Conservation (phyloP, 23 tunicate species). For the Halocynthia aurantium region DNA sequence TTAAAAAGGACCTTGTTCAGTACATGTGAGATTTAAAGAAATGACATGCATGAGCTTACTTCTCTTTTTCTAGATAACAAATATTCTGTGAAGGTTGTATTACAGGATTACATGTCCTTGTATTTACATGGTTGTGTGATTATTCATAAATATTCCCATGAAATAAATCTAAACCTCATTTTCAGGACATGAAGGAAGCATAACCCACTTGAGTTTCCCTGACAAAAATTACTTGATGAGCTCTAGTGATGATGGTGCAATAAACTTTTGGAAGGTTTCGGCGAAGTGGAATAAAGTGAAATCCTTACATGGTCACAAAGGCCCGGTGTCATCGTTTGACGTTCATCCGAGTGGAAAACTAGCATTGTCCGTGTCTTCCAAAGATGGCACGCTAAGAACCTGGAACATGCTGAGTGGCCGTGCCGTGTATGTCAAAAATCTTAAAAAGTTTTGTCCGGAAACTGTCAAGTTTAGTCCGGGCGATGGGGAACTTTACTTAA, state of each 20-base stretch:
- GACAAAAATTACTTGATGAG: conserved; percentile 56
- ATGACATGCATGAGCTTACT: too few species aligned
- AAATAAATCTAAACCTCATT: neutral
- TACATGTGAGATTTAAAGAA: too few species aligned
- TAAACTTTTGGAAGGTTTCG: conserved; percentile 55
- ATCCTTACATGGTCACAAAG: conserved; percentile 71
- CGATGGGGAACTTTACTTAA: conserved; percentile 45
- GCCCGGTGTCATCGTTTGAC: conserved; percentile 58
- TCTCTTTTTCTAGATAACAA: neutral
- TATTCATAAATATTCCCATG: too few species aligned
- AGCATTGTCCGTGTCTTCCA: conserved; percentile 55
- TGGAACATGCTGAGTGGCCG: conserved; percentile 85
- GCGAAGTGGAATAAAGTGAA: conserved; percentile 35
- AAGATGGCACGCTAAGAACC: conserved; percentile 75
- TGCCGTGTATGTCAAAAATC: conserved; percentile 60
- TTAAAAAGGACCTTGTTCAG: too few species aligned
- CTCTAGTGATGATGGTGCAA: conserved; percentile 82
- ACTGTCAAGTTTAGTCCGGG: conserved; percentile 50
- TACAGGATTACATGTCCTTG: too few species aligned
- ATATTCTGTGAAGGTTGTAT: neutral
- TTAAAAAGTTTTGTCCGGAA: conserved; percentile 41
- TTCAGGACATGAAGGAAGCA: conserved; percentile 63
- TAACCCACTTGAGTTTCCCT: conserved; percentile 48
- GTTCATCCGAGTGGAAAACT: conserved; percentile 80
- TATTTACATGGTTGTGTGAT: too few species aligned